A percentile compares a stretch with the other conserved stretches of the same genome.
These are phyloP conservation scores for Drosophila yooni DNA, from an alignment of 2,888 invertebrate species.

Conservation along the genomic window DNA sequence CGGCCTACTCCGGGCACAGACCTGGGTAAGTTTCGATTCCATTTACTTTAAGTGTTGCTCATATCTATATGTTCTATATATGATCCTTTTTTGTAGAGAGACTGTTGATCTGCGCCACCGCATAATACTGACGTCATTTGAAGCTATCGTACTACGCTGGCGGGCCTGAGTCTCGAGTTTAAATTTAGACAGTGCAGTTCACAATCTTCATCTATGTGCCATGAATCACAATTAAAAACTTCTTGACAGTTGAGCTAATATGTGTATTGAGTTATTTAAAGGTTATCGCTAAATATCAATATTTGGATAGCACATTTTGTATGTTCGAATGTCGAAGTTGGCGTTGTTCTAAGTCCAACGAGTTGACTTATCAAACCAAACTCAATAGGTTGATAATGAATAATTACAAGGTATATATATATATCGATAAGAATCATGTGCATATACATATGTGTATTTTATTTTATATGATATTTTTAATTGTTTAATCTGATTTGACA, in stretches of 20 bases:
- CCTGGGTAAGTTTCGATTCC: conserved; percentile 63
- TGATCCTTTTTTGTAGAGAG: conserved; percentile 52
- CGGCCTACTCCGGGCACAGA: conserved; percentile 65
- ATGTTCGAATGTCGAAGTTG: no score
- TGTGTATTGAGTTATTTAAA: not conserved
- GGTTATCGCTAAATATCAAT: not conserved
- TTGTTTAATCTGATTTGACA: not conserved
- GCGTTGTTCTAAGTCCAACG: no score
- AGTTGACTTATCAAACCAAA: not conserved
- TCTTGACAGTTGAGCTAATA: not conserved
- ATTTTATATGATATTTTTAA: not conserved
- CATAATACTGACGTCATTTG: conserved; percentile 76
- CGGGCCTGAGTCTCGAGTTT: conserved; percentile 30
- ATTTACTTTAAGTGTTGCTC: not conserved
- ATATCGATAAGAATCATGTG: not conserved
- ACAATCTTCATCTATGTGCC: conserved; percentile 19
- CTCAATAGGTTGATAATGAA: not conserved
- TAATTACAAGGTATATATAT: not conserved
- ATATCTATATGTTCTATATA: not conserved
- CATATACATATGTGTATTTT: not conserved
- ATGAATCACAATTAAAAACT: not conserved
- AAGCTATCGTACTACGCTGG: conserved; percentile 78
- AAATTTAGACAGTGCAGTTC: conserved; percentile 18
- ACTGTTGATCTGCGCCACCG: conserved; percentile 57
- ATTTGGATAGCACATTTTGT: not conserved